A percentile compares a stretch with the other conserved stretches of the same genome.
phyloP scores from a whole-genome alignment of 2,888 invertebrate genomes.

The Xylophagus ater region DNA sequence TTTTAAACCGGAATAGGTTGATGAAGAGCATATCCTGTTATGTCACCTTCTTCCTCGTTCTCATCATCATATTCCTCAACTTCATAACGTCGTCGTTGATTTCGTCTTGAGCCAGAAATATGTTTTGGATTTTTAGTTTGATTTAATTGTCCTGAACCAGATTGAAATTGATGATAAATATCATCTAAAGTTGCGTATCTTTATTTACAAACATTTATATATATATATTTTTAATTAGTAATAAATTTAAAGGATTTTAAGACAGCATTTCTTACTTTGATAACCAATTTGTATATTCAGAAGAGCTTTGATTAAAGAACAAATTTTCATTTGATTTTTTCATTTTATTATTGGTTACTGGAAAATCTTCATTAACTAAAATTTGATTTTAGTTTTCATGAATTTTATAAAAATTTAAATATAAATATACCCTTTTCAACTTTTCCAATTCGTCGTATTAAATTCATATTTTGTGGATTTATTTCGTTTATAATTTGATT shows the following conservation, averaged over 20 bases:
- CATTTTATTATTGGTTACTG: not conserved
- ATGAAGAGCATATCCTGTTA: slow-evolving; percentile 40
- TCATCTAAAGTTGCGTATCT: slow-evolving; percentile 61
- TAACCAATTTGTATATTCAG: slow-evolving; percentile 63
- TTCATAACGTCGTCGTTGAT: slow-evolving; percentile 19
- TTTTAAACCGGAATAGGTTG: slow-evolving; percentile 14
- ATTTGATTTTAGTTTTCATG: no score
- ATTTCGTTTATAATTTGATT: slow-evolving; percentile 60
- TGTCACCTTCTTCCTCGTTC: slow-evolving; percentile 51
- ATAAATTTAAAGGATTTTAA: slow-evolving; percentile 1
- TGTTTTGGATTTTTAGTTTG: slow-evolving; percentile 34
- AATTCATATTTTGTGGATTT: slow-evolving; percentile 6
- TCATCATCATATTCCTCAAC: slow-evolving; percentile 31
- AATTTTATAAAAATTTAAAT: no score
- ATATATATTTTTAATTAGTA: not conserved
- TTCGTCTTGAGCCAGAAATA: slow-evolving; percentile 4
- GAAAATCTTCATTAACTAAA: no score
- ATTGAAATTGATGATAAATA: slow-evolving; percentile 51
- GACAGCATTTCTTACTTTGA: slow-evolving; percentile 52
- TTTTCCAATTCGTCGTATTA: slow-evolving; percentile 25
- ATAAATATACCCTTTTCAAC: no score
- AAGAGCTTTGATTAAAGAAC: slow-evolving; percentile 58
- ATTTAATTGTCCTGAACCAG: slow-evolving; percentile 4
- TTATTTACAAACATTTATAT: no score
- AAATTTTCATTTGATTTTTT: slow-evolving; percentile 40